Base-by-base conservation (phyloP, 1,140 invertebrate genomes). In the Ectropis grisescens region DNA sequence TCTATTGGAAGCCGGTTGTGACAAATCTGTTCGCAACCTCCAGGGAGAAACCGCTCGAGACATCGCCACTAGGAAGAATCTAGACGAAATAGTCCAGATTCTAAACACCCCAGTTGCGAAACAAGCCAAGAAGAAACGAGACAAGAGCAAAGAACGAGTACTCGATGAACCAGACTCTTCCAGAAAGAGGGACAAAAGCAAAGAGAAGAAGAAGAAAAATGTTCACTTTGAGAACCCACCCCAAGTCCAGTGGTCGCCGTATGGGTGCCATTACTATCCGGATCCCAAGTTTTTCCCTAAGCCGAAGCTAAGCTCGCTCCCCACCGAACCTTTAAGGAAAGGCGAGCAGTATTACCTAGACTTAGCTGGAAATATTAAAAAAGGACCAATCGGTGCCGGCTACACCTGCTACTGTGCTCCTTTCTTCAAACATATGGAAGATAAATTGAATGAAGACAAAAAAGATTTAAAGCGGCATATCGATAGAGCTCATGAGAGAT, bases 261-360 rank as follows among this genome's bases (percentile, higher is more conserved):
- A 96, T 59, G 93, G 93, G 0, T 96, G 93, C 49, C 93, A 95
- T 66, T 93, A 93, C 53, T 93, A 92, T 61, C 93, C 92, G 0
- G 90, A 93, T 67, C 87, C 89, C 1, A 89, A 88, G 68, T 90
- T 91, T 36, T 91, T 97, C 82, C 92, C 95, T 27, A 88, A 91
- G 46, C 91, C 94, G 27, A 91, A 92, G 49, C 67, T 95, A 35
- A 91, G 94, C 67, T 92, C 92, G 6, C 72, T 96, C 37, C 94
- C 94, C 23, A 85, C 90, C 52, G 93, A 95, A 69, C 93, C 94
- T 0, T 79, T 97, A 1, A 88, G 88, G 46, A 89, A 90, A 47
- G 96, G 96, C 10, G 94, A 97, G 69, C 95, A 98, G 61, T 98
- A 98, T 74, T 98, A 92, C 74, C 84, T 97, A 33, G 96, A 98